Conservation (phyloP, 1,140 invertebrate species). For the Drosophila kepulauana region DNA sequence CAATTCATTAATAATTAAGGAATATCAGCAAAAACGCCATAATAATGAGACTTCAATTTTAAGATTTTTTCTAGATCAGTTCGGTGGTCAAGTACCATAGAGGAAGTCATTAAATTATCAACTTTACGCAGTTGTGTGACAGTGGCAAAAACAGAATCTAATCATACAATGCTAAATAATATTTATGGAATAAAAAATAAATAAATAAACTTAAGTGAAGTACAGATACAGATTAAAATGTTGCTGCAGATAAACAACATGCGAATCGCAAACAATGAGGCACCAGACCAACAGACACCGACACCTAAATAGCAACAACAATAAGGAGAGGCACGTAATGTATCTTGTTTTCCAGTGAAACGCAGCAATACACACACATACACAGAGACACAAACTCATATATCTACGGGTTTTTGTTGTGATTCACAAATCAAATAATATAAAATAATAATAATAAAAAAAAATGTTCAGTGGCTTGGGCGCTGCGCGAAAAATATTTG, state of each 20-base stretch:
- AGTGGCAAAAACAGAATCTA: conserved; percentile 54
- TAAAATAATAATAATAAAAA: conserved; percentile 68
- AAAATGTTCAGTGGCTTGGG: conserved; percentile 56
- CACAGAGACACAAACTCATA: conserved; percentile 31
- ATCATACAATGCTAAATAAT: conserved; percentile 71
- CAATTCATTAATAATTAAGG: conserved; percentile 37
- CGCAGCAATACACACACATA: conserved; percentile 46
- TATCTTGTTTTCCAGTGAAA: conserved; percentile 76
- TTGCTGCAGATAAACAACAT: conserved; percentile 72
- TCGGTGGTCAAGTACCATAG: conserved; percentile 25
- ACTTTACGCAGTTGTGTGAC: conserved; percentile 34
- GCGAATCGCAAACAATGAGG: conserved; percentile 38
- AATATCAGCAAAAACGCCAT: conserved; percentile 17
- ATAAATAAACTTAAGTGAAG: conserved; percentile 45
- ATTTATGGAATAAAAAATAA: conserved; percentile 35
- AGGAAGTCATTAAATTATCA: conserved; percentile 75
- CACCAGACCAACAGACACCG: conserved; percentile 62
- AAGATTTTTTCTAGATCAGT: conserved; percentile 23
- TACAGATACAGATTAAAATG: conserved; percentile 76
- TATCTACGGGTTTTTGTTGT: conserved; percentile 54
- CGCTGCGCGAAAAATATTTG: conserved; percentile 76
- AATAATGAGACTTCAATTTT: conserved; percentile 9
- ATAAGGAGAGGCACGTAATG: conserved; percentile 42
- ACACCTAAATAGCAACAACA: conserved; percentile 42
- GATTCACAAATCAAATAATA: conserved; percentile 81